Base-by-base conservation (phyloP, 2,113 vertebrate species). In the Gadus chalcogrammus region DNA sequence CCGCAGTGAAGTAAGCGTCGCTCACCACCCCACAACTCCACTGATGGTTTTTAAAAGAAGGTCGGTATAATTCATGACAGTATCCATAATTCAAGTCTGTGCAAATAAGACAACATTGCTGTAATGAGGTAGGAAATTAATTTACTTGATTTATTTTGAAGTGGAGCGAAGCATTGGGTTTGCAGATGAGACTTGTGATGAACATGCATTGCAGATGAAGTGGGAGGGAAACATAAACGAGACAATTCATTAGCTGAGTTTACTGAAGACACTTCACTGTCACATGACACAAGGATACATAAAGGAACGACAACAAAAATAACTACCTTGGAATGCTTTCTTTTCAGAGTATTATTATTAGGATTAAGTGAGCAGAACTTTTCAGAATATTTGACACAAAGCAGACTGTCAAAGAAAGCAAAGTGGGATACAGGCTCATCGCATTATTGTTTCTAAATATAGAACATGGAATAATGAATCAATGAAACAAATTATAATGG, bases 91-190 rank as follows among this genome's bases (percentile, higher is more conserved):
- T 87, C 65, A 87, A 24, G 77, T 73, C 27, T n/a, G 24, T 42
- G 71, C 5, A 28, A 77, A 65, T 24, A 75, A 67, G 58, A 64
- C 24, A 70, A 76, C 70, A 24, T 73, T 18, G 65, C 35, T 0
- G 76, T 79, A 85, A 87, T 84, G 68, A 84, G 56, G 68, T 64
- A 71, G 76, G 65, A 74, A 83, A 75, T 64, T 17, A 72, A 72
- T 75, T 71, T 56, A 75, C 24, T 71, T 73, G 76, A 82, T 79
- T 83, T 80, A 82, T 83, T 82, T 79, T 64, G 5, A 5, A 71
- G 65, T 71, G 72, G 68, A 13, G 0, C 66, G 70, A 81, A 70
- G 74, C 58, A 61, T 81, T 76, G 55, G 78, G 68, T 77, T 61
- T 69, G 59, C 70, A 74, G 61, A 80, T 61, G 68, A 76, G 60